A percentile compares a stretch with the other conserved stretches of the same genome.
Evolutionary conservation across 2,888 invertebrate species (phyloP).

Genomic region (Brachyptera risi): DNA sequence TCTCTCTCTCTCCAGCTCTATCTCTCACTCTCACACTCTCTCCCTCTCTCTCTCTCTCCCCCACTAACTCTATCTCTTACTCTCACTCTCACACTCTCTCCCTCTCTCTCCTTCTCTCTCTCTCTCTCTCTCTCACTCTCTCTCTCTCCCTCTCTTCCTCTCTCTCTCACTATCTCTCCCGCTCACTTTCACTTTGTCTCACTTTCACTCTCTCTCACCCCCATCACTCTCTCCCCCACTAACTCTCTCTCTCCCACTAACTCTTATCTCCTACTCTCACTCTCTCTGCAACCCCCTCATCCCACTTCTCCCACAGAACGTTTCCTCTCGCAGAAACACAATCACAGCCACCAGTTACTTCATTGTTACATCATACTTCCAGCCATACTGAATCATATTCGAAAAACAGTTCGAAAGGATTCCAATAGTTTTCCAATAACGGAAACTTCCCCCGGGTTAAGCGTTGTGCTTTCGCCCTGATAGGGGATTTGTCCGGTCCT

Average conservation of each 20-base stretch:
- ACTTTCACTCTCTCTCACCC: neutral
- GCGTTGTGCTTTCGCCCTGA: conserved; percentile 1
- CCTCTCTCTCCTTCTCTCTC: no score
- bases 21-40: no score
- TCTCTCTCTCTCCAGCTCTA: neutral
- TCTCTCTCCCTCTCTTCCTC: no score
- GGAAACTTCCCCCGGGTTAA: neutral
- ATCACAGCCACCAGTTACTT: conserved; percentile 16
- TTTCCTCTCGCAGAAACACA: neutral
- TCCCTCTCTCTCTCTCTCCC: no score
- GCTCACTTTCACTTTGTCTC: neutral
- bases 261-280: neutral
- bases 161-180: no score
- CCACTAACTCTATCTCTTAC: no score
- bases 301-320: neutral
- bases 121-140: no score
- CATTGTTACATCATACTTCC: conserved; percentile 19
- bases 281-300: neutral
- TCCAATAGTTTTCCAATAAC: conserved; percentile 20
- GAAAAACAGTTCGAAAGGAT: conserved; percentile 13
- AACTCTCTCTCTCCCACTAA: neutral
- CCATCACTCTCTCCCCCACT: neutral
- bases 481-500: conserved; percentile 10
- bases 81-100: no score
- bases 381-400: conserved; percentile 12